Percentiles rank a stretch among this genome's conserved stretches.
These are phyloP conservation scores for Caenorhabditis tropicalis DNA, from an alignment of 1,140 invertebrate genomes.

Conservation along the genomic window DNA sequence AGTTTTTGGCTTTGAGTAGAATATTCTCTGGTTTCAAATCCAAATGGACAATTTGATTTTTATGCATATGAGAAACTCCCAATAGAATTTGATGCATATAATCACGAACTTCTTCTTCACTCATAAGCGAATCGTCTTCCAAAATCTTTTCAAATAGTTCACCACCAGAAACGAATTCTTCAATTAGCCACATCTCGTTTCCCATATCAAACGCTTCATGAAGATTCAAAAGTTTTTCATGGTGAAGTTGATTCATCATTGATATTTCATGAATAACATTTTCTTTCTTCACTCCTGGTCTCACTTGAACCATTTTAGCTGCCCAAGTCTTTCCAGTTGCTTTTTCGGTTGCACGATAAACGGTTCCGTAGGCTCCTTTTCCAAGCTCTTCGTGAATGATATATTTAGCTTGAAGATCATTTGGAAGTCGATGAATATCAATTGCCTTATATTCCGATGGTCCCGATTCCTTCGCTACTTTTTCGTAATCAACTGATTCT, in stretches of 20 bases:
- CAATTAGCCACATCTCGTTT: constrained; percentile 74
- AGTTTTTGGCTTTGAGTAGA: constrained; percentile 88
- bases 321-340: constrained; percentile 58
- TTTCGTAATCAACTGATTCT: constrained; percentile 46
- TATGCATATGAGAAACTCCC: constrained; percentile 93
- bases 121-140: constrained; percentile 94
- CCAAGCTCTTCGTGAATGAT: constrained; percentile 60
- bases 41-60: constrained; percentile 89
- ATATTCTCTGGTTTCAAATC: constrained; percentile 99
- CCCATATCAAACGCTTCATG: constrained; percentile 75
- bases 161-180: constrained; percentile 79
- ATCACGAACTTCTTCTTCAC: constrained; percentile 82
- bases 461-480: constrained; percentile 14
- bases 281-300: constrained; percentile 58
- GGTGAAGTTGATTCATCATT: constrained; percentile 74
- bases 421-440: constrained; percentile 56
- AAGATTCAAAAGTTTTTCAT: constrained; percentile 75
- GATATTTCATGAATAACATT: constrained; percentile 72
- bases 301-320: constrained; percentile 59
- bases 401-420: constrained; percentile 58
- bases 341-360: constrained; percentile 57
- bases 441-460: constrained; percentile 51
- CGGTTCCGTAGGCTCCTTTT: constrained; percentile 56
- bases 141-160: constrained; percentile 97
- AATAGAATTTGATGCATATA: constrained; percentile 97